Evolutionary conservation across 2,797 vertebrate species (phyloP).

Genomic region (Gymnothorax reevesii): DNA sequence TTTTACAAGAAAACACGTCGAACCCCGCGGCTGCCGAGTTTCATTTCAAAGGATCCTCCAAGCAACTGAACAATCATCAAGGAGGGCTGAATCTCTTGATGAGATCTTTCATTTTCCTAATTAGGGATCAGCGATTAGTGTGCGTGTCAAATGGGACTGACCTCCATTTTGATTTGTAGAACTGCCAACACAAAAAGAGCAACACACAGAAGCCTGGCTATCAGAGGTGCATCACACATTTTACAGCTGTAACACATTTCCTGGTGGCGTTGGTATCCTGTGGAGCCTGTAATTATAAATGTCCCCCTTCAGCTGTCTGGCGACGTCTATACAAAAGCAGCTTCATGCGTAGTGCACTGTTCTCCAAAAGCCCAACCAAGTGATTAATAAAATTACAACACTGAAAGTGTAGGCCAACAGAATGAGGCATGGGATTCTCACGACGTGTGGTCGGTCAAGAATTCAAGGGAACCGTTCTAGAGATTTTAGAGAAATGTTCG

Average conservation of each 20-base stretch:
- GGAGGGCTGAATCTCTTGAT: neutral
- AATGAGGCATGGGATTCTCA: neutral
- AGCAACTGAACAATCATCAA: neutral
- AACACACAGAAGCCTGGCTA: neutral
- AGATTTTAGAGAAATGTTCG: neutral
- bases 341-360: neutral
- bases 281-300: slow-evolving; percentile 8
- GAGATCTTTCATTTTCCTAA: slow-evolving; percentile 23
- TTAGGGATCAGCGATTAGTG: slow-evolving; percentile 14
- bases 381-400: neutral
- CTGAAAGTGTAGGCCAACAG: neutral
- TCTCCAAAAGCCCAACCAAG: neutral
- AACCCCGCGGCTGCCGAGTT: neutral
- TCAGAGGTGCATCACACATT: neutral
- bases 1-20: slow-evolving; percentile 12
- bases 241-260: neutral
- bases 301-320: neutral
- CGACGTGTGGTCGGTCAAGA: neutral
- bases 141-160: neutral
- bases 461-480: neutral
- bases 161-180: neutral
- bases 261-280: neutral
- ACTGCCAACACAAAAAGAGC: neutral
- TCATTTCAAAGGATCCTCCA: slow-evolving; percentile 12
- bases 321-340: neutral